phyloP scores from a whole-genome alignment of 2,888 invertebrate genomes.

The Encarsia formosa region DNA sequence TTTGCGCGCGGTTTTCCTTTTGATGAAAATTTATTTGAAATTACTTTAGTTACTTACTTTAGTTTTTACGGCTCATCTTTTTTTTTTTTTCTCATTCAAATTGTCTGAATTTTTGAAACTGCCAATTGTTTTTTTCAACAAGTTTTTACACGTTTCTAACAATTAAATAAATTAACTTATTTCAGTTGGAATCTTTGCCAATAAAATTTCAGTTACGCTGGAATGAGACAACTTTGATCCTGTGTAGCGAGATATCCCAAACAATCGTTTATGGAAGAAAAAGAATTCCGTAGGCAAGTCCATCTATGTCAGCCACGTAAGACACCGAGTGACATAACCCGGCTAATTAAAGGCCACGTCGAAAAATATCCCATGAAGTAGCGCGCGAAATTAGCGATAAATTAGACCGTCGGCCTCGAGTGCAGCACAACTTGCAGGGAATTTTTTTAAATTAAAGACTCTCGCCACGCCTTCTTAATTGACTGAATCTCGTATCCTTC shows the following conservation, averaged over 20 bases:
- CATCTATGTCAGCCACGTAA: not conserved
- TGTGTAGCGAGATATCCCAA: not conserved
- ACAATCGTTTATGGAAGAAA: not conserved
- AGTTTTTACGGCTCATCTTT: no score
- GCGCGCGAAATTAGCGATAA: conserved; percentile 18
- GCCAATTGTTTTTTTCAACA: no score
- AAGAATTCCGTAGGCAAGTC: not conserved
- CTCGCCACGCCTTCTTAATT: conserved; percentile 22
- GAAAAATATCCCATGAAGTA: not conserved
- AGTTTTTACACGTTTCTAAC: no score
- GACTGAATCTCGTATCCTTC: conserved; percentile 10
- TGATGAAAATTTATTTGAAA: no score
- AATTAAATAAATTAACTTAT: no score
- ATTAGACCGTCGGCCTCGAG: conserved; percentile 5
- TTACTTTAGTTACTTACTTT: no score
- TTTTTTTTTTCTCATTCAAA: no score
- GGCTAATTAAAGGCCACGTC: not conserved
- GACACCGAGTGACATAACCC: not conserved
- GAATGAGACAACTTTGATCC: not conserved
- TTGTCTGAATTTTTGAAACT: no score
- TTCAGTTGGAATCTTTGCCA: no score
- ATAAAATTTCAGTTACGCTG: not conserved
- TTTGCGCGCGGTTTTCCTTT: no score
- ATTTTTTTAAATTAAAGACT: conserved; percentile 3
- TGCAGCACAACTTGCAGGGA: not conserved